Evolutionary conservation across 2,888 invertebrate species (phyloP), one percentile per base, ranked within the genome.

Genomic region (Clistopyga incitator): DNA sequence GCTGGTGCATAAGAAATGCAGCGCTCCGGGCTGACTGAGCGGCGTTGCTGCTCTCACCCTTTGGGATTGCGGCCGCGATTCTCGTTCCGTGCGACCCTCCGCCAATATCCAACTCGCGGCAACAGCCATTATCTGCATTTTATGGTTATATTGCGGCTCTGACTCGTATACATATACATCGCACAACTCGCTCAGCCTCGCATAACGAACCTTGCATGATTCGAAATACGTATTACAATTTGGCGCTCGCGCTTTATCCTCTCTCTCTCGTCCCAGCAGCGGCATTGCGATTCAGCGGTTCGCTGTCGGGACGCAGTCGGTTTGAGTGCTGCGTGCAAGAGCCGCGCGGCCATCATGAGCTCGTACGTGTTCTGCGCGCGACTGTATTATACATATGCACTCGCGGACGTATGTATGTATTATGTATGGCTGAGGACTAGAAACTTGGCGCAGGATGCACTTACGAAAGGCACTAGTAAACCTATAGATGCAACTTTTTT

Each of bases 121-220:
- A 89, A 78, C 88, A 89, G 89, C 90, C 90, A 92, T 93, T 93
- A 93, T 92, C 92, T 92, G 89, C 90, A 91, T 92, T 93, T 93
- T 93, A 93, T 92, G 92, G 92, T 91, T 92, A 92, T 92, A 93
- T 92, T 92, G 92, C 92, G 87, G 90, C 88, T 88, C 38, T 89
- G 89, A 89, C 78, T 82, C 61, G 47, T 64, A 50, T 61, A 82
- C 54, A 50, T 61, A 82, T 34, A 65, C 77, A n/a, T 76, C 89
- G 89, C 20, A 52, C 67, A 81, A 81, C 81, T 84, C 84, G 74
- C 75, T 70, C 81, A 87, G 88, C 85, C 87, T 88, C 87, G 86
- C 89, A 88, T 88, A 90, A 90, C 88, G 87, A 87, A 87, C 89
- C 83, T 88, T 84, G 87, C 88, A 87, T 87, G 88, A 89, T 90